Evolutionary conservation across 2,888 invertebrate genomes (phyloP).

Genomic region (Drosophila greeni): DNA sequence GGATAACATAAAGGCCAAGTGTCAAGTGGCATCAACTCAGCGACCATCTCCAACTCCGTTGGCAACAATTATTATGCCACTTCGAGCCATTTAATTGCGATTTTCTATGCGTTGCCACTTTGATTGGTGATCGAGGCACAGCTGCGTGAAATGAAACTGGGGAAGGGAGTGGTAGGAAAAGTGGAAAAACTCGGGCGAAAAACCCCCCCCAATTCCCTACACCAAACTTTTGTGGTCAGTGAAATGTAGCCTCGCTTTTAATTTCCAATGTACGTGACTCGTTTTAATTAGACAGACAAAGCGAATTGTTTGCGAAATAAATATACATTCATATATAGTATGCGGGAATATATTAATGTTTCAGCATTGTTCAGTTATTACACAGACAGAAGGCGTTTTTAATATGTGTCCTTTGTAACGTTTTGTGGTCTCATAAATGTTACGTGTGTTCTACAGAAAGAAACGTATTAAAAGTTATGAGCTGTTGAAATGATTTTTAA

Average conservation of each 20-base stretch:
- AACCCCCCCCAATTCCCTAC: neutral
- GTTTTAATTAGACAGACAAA: constrained; percentile 63
- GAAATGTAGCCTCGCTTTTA: constrained; percentile 59
- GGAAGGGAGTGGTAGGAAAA: neutral
- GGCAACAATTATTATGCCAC: constrained; percentile 56
- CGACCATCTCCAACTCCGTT: neutral
- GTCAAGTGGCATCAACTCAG: constrained; percentile 17
- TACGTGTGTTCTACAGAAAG: neutral
- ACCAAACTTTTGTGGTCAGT: constrained; percentile 57
- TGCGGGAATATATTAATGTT: neutral
- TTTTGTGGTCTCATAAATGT: constrained; percentile 17
- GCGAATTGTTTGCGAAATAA: constrained; percentile 12
- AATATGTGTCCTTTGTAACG: constrained; percentile 13
- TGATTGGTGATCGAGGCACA: constrained; percentile 42
- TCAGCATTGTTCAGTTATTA: neutral
- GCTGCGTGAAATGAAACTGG: constrained; percentile 45
- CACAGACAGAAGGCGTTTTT: constrained; percentile 1
- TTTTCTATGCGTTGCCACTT: constrained; percentile 51
- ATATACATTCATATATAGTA: constrained; percentile 6
- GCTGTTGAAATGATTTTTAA: neutral
- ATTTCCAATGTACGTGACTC: constrained; percentile 70
- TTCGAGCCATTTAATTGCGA: constrained; percentile 62
- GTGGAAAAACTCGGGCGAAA: too few relatives aligned
- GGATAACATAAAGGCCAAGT: neutral
- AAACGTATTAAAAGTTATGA: neutral